phyloP scores from a whole-genome alignment of 1,140 invertebrate genomes.

The Drosophila littoralis region DNA sequence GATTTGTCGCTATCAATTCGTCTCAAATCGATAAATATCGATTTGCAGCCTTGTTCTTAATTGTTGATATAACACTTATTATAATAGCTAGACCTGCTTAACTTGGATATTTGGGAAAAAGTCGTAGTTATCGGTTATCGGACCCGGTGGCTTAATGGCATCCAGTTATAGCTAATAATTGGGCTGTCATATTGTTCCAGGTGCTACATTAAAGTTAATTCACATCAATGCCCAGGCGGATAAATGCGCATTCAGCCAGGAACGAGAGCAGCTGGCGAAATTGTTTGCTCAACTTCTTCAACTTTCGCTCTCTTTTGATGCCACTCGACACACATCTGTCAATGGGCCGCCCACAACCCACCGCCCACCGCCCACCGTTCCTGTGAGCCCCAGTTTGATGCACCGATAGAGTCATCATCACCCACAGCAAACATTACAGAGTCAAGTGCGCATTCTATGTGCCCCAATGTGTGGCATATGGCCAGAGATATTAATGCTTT shows the following conservation, averaged over 20 bases:
- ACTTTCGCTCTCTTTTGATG: slow-evolving; percentile 57
- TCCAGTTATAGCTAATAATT: neutral
- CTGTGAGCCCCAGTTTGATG: neutral
- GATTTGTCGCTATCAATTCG: no score
- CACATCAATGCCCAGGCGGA: slow-evolving; percentile 13
- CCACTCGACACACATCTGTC: slow-evolving; percentile 58
- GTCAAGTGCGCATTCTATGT: slow-evolving; percentile 26
- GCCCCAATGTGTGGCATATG: slow-evolving; percentile 23
- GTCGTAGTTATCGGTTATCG: no score
- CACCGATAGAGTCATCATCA: slow-evolving; percentile 20
- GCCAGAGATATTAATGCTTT: slow-evolving; percentile 21
- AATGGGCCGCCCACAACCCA: neutral
- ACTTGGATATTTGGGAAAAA: no score
- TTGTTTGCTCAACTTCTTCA: slow-evolving; percentile 53
- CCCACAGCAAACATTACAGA: slow-evolving; percentile 26
- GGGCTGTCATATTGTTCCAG: neutral
- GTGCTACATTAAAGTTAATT: slow-evolving; percentile 5
- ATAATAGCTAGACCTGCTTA: no score
- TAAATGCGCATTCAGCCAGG: slow-evolving; percentile 29
- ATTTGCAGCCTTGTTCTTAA: no score
- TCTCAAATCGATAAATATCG: no score
- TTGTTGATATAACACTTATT: no score
- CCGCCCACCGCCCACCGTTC: neutral
- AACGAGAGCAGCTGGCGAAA: slow-evolving; percentile 36
- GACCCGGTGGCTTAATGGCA: no score